A percentile compares a stretch with the other conserved stretches of the same genome.
These are phyloP conservation scores for Siphlonurus alternatus DNA, from an alignment of 2,888 invertebrate species.

Conservation along the genomic window DNA sequence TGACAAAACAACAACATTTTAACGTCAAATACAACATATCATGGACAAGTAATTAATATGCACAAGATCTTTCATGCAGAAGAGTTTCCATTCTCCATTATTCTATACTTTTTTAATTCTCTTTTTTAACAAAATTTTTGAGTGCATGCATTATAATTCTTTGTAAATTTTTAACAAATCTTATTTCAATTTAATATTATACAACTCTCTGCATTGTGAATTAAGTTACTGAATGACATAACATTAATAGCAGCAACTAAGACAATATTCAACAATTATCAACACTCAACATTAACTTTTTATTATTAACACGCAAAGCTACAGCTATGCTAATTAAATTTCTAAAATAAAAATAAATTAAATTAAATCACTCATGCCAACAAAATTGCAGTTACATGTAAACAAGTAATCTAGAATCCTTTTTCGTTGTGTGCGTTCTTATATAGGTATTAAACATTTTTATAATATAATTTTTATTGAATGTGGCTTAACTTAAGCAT, in stretches of 20 bases:
- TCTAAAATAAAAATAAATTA: too few species aligned
- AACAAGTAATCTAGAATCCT: too few species aligned
- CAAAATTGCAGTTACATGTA: too few species aligned
- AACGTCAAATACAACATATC: neutral
- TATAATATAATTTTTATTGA: too few species aligned
- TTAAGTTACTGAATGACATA: neutral
- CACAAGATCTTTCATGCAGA: neutral
- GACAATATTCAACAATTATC: neutral
- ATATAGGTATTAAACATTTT: too few species aligned
- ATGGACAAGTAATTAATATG: neutral
- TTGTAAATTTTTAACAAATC: neutral
- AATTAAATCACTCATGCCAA: too few species aligned
- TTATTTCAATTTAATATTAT: neutral
- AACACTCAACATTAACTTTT: neutral
- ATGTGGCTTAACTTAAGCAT: too few species aligned
- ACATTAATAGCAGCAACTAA: neutral
- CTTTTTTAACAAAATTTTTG: neutral
- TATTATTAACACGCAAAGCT: too few species aligned
- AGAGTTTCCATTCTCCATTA: neutral
- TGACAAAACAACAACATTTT: neutral
- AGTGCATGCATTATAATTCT: neutral
- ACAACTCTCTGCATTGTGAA: neutral
- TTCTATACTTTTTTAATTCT: neutral
- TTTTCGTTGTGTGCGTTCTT: too few species aligned
- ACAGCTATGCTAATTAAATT: neutral